phyloP scores from a whole-genome alignment of 2,113 vertebrate species.

The Astur gentilis region DNA sequence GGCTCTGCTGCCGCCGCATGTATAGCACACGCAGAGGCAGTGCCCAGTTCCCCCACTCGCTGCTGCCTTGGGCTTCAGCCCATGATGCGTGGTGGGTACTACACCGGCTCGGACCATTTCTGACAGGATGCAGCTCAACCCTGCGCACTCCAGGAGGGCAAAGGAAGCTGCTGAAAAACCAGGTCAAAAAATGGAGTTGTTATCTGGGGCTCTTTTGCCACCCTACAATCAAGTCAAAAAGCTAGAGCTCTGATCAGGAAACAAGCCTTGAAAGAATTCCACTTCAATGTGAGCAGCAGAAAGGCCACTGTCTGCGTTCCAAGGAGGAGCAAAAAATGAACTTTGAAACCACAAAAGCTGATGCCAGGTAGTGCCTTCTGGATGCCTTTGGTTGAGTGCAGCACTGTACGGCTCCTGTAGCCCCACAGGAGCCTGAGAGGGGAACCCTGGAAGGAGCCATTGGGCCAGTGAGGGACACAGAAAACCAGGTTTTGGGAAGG shows the following conservation, averaged over 20 bases:
- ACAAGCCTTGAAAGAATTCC: background rate
- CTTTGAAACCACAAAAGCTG: background rate
- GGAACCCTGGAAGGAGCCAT: background rate
- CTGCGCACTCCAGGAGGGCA: rapidly evolving
- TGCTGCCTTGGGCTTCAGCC: background rate
- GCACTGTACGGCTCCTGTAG: rapidly evolving
- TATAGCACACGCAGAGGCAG: rapidly evolving
- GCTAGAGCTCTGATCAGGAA: background rate
- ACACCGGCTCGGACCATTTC: background rate
- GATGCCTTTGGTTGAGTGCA: background rate
- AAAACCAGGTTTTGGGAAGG: background rate
- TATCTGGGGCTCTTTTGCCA: background rate
- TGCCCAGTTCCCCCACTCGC: rapidly evolving
- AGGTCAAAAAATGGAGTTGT: background rate
- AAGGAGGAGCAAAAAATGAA: background rate
- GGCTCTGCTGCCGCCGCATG: background rate
- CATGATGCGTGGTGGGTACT: background rate
- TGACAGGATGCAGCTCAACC: background rate
- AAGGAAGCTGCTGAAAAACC: background rate
- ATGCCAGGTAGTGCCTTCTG: background rate
- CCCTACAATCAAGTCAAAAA: background rate
- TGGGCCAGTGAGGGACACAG: background rate
- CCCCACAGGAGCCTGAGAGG: rapidly evolving
- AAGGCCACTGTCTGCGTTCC: background rate
- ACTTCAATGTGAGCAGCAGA: background rate